These are phyloP conservation scores for Drusus annulatus DNA, from an alignment of 1,140 invertebrate species.

Conservation along the genomic window DNA sequence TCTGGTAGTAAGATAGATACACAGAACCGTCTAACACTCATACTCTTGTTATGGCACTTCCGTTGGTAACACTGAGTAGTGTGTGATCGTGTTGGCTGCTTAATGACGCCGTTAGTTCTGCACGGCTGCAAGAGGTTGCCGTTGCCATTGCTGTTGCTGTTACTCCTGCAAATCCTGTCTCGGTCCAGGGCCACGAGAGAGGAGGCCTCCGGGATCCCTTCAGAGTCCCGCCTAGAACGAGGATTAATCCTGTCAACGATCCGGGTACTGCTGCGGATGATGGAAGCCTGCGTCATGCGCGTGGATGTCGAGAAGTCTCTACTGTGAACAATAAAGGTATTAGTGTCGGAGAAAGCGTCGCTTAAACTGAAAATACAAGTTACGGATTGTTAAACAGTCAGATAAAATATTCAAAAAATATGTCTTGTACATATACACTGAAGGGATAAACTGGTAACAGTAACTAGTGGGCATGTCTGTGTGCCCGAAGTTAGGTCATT, in stretches of 20 bases:
- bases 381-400: too few relatives aligned
- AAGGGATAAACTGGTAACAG: too few relatives aligned
- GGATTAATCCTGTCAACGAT: slow-evolving; percentile 45
- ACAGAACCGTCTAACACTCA: slow-evolving; percentile 56
- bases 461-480: too few relatives aligned
- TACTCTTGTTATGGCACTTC: slow-evolving; percentile 56
- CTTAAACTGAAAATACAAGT: too few relatives aligned
- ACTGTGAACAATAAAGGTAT: slow-evolving; percentile 26
- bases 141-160: slow-evolving; percentile 33
- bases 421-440: too few relatives aligned
- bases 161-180: slow-evolving; percentile 3
- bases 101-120: slow-evolving; percentile 39
- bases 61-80: slow-evolving; percentile 49
- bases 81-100: slow-evolving; percentile 45
- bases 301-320: slow-evolving; percentile 57
- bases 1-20: slow-evolving; percentile 56
- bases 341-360: not conserved
- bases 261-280: slow-evolving; percentile 50
- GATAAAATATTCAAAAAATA: too few relatives aligned
- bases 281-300: slow-evolving; percentile 55
- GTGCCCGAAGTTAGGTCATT: too few relatives aligned
- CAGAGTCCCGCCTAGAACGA: slow-evolving; percentile 44
- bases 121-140: slow-evolving; percentile 9
- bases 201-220: slow-evolving; percentile 43
- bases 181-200: slow-evolving; percentile 49